phyloP scores from a whole-genome alignment of 2,113 vertebrate species.

The Phainopepla nitens region DNA sequence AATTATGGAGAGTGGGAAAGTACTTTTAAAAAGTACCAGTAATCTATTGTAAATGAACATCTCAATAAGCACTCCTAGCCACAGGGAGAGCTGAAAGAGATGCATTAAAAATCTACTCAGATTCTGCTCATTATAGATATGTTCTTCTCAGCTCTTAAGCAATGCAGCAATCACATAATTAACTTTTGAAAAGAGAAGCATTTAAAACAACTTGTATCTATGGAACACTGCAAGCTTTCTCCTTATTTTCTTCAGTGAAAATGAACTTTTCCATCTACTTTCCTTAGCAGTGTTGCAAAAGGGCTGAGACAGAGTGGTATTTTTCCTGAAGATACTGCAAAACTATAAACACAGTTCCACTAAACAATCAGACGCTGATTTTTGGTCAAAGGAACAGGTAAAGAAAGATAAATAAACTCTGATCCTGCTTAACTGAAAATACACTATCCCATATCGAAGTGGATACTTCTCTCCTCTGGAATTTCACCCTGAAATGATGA shows the following conservation, averaged over 20 bases:
- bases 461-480: neutral
- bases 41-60: constrained; percentile 46
- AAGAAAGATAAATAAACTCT: neutral
- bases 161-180: constrained; percentile 48
- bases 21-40: constrained; percentile 27
- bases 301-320: neutral
- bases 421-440: neutral
- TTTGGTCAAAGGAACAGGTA: neutral
- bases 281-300: neutral
- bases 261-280: neutral
- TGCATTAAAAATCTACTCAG: constrained; percentile 21
- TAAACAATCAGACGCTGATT: neutral
- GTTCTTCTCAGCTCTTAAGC: constrained; percentile 35
- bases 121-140: constrained; percentile 21
- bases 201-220: neutral
- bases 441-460: neutral
- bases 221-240: neutral
- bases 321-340: neutral
- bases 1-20: constrained; percentile 39
- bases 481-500: neutral
- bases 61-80: constrained; percentile 31
- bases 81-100: constrained; percentile 29
- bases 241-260: neutral
- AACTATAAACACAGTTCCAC: neutral
- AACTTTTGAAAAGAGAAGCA: constrained; percentile 15